phyloP scores from a whole-genome alignment of 2,797 vertebrate genomes.

The Taenioides sp. region DNA sequence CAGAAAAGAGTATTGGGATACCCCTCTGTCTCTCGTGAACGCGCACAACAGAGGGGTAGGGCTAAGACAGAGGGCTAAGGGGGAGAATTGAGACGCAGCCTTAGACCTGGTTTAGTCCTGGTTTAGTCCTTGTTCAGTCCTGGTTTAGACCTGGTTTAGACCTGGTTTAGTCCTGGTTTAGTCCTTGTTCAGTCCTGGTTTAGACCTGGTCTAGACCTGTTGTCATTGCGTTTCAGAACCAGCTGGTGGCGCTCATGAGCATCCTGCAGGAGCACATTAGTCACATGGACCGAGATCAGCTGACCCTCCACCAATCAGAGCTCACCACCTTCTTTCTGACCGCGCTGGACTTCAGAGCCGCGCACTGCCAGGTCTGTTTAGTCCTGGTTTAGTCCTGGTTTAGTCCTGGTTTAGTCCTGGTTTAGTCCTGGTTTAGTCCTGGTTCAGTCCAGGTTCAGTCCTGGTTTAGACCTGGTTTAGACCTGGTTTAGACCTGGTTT shows the following conservation, averaged over 20 bases:
- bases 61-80: no score
- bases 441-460: no score
- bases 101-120: background rate
- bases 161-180: background rate
- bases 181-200: background rate
- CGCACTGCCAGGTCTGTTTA: conserved; percentile 80
- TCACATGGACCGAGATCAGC: conserved; percentile 86
- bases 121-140: background rate
- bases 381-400: no score
- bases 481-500: no score
- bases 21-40: no score
- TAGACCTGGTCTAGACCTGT: background rate
- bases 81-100: no score
- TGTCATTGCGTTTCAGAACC: conserved; percentile 66
- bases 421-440: no score
- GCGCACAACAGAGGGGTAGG: no score
- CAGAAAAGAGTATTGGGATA: no score
- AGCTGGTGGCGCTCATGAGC: conserved; percentile 84
- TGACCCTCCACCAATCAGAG: conserved; percentile 87
- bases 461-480: no score
- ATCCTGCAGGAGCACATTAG: conserved; percentile 87
- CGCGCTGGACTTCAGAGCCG: conserved; percentile 86
- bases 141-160: background rate
- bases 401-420: no score
- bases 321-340: conserved; percentile 89